A percentile compares a stretch with the other conserved stretches of the same genome.
These are phyloP conservation scores for Aphrocallistes beatrix DNA, from an alignment of 37 sponge, comb jelly and placozoan species.

Conservation along the genomic window DNA sequence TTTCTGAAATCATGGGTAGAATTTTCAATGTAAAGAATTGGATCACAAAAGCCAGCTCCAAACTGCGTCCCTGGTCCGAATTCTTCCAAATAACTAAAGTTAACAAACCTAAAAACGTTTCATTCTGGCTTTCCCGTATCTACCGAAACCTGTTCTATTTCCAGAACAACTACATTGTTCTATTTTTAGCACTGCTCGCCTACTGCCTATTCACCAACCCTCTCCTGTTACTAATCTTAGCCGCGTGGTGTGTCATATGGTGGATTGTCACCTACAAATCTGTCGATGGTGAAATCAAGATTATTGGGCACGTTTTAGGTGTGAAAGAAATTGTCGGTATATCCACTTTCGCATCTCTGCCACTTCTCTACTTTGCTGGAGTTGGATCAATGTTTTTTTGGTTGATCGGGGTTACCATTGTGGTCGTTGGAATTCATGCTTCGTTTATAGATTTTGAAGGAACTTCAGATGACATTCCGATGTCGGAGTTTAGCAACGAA, in stretches of 20 bases:
- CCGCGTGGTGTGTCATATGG: neutral
- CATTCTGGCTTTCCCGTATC: neutral
- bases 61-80: neutral
- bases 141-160: neutral
- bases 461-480: neutral
- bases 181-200: neutral
- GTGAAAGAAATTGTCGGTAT: neutral
- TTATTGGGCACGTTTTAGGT: neutral
- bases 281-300: slow-evolving; percentile 2
- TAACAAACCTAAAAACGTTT: neutral
- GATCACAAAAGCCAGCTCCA: neutral
- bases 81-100: neutral
- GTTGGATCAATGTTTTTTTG: neutral
- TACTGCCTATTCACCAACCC: neutral
- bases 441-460: neutral
- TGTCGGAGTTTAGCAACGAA: neutral
- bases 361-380: neutral
- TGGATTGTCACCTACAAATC: neutral
- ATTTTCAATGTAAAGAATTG: too few relatives aligned
- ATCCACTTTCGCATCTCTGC: neutral
- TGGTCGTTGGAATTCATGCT: slow-evolving; percentile 3
- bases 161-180: neutral
- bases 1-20: too few relatives aligned
- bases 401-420: neutral
- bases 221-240: neutral